Evolutionary conservation across 2,113 vertebrate genomes (phyloP), one percentile per base, ranked within the genome.

Genomic region (Atherinomorus stipes): DNA sequence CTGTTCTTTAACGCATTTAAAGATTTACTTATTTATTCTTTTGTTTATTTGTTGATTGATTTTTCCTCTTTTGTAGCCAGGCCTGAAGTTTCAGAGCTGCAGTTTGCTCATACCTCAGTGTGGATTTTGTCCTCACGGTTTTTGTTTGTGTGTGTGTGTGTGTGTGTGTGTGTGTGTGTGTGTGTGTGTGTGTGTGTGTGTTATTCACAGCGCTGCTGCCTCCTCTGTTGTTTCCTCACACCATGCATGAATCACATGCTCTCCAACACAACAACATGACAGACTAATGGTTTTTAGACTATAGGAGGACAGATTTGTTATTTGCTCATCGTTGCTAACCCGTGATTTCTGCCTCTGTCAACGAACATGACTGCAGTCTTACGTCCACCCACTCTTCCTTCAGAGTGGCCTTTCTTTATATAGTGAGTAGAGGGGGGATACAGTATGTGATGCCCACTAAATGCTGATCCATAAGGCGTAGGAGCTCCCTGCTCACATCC

Each of bases 401-500:
- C 78, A 50, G 40, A 84, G 71, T 69, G 66, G 52, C 61, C 25
- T 72, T 58, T 50, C 23, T 57, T 54, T 42, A 23, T 26, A 9
- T 66, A 50, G 54, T 25, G 26, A 19, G 45, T 13, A 25, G 18
- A 37, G 26, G 18, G 40, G 25, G 45, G 73, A 25, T 81, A 71
- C 73, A n/a, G n/a, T n/a, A n/a, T n/a, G 74, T 85, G 66, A 83
- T 79, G 81, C 86, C 89, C 82, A 87, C 86, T 84, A 74, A 73
- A 88, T 78, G 76, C 80, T 78, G 84, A 93, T 90, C 91, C 86
- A 90, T 76, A 86, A 85, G 73, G 85, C 72, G 88, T 91, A 88
- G 92, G 88, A 90, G 91, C 83, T 85, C 64, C 71, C 69, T 52
- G 64, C 78, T 70, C 50, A 67, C 80, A 82, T 69, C 66, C 71